A percentile compares a stretch with the other conserved stretches of the same genome.
Conservation (phyloP, 2,888 invertebrate species). For the Abrostola tripartita region DNA sequence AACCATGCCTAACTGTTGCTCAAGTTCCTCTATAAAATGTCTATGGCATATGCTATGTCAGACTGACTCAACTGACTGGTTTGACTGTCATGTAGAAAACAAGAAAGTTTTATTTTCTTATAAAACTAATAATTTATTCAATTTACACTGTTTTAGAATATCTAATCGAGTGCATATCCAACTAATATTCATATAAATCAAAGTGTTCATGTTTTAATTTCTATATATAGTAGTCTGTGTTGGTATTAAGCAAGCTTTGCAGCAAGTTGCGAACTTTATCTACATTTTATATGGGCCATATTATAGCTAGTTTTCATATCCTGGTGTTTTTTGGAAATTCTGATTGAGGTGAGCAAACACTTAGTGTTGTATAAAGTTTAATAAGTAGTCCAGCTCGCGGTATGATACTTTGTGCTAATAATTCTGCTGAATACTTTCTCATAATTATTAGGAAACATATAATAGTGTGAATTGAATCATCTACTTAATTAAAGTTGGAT, state of each 20-base stretch:
- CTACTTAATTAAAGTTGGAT: too few relatives aligned
- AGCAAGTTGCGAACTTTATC: conserved; percentile 42
- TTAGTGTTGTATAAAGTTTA: neutral
- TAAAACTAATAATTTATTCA: conserved; percentile 25
- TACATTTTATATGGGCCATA: conserved; percentile 27
- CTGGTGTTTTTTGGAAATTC: conserved; percentile 17
- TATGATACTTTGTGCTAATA: conserved; percentile 11
- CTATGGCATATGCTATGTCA: neutral
- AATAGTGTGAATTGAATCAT: too few relatives aligned
- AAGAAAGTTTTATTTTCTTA: conserved; percentile 57
- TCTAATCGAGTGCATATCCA: neutral
- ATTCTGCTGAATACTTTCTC: too few relatives aligned
- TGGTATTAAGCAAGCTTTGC: conserved; percentile 7
- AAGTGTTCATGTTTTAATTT: conserved; percentile 19
- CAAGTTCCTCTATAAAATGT: neutral
- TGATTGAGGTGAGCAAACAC: conserved; percentile 33
- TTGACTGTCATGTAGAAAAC: conserved; percentile 48
- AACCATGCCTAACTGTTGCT: neutral
- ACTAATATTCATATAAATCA: conserved; percentile 10
- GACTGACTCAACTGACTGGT: conserved; percentile 1
- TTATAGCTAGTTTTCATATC: conserved; percentile 36
- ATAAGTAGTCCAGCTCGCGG: neutral
- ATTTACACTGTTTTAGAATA: conserved; percentile 22
- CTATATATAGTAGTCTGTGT: conserved; percentile 12
- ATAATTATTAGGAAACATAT: too few relatives aligned